Base-by-base conservation (phyloP, 2,797 vertebrate genomes). In the Typhlichthys subterraneus region DNA sequence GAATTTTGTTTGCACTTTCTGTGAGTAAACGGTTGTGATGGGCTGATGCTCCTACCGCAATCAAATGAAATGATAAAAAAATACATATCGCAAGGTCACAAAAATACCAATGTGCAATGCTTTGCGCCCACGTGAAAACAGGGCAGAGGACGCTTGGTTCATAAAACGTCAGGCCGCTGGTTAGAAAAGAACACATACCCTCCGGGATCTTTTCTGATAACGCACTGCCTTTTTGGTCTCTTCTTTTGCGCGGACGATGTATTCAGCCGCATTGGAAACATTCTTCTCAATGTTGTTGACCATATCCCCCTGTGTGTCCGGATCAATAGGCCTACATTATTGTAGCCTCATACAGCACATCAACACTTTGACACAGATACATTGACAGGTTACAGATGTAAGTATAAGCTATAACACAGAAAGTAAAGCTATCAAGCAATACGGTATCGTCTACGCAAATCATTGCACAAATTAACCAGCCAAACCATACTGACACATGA, bases 281-380 rank as follows among this genome's bases (percentile, higher is more conserved):
- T 98, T 96, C 23, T 94, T 96, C 78, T 99, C 97, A 50, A 98
- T 98, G 90, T 95, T 98, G 90, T 99, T 95, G 59, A 99, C 92
- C 96, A 98, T 97, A 49, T 99, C 97, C 1, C 97, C 97, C 97
- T 99, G 72, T 57, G 13, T 78, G 56, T 56, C 59, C 19, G 10
- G 14, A 67, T 57, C 12, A 13, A 3, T 17, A 7, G 2, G 31
- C 9, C 14, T 71, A 49, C 3, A 19, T 45, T 45, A 23, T 2
- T 23, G 23, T 23, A 1, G 12, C 31, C n/a, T 1, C 1, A 1
- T 53, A 33, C 48, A 11, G 14, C 2, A 51, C 50, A 17, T 50
- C 33, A 38, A 13, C 17, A 14, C 13, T 29, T 29, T 53, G 52
- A 5, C 19, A 17, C 29, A 5, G 10, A 53, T 19, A 53, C 19